These are phyloP conservation scores for Anas platyrhynchos DNA, from an alignment of 2,113 vertebrate species.

Conservation along the genomic window DNA sequence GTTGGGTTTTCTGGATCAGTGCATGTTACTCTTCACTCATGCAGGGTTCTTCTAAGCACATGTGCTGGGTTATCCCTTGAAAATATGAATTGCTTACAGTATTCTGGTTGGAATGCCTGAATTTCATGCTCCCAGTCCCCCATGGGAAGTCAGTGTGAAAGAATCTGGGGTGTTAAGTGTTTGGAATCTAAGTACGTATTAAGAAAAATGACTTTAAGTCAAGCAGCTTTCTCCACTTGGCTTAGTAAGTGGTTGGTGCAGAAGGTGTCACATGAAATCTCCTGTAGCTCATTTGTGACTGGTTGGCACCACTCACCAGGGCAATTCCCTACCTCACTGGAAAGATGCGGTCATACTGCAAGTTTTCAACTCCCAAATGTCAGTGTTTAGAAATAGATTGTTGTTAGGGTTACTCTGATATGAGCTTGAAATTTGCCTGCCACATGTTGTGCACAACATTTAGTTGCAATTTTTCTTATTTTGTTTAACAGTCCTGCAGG, in stretches of 20 bases:
- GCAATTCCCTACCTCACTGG: neutral
- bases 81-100: neutral
- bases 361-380: neutral
- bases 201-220: neutral
- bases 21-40: neutral
- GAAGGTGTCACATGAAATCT: accelerated
- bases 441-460: neutral
- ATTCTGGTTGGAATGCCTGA: neutral
- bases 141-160: accelerated
- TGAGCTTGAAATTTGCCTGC: neutral
- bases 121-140: neutral
- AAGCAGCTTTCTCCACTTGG: neutral
- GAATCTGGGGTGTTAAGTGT: accelerated
- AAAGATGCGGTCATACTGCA: neutral
- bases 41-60: neutral
- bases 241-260: neutral
- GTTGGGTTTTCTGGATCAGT: neutral
- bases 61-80: neutral
- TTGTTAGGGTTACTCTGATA: neutral
- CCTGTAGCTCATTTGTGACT: neutral
- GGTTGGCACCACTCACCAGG: neutral
- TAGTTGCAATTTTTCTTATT: neutral
- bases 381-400: neutral
- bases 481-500: neutral
- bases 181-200: neutral